Evolutionary conservation across 2,113 vertebrate species (phyloP).

Genomic region (Pycnonotus jocosus): DNA sequence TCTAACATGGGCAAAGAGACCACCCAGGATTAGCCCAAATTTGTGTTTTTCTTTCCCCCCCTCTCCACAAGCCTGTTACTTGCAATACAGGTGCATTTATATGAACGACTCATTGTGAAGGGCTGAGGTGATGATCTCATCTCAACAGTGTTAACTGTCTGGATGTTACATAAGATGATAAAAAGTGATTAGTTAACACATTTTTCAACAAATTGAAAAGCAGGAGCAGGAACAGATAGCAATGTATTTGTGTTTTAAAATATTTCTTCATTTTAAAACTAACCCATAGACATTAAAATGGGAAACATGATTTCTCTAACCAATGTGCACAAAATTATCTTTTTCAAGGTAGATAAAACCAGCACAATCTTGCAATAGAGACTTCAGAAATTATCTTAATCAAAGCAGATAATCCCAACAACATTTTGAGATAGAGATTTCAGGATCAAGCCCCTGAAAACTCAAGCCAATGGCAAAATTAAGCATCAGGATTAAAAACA

Average conservation of each 20-base stretch:
- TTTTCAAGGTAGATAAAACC: not conserved
- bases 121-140: not conserved
- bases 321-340: not conserved
- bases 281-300: not conserved
- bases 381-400: not conserved
- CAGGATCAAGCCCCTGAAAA: not conserved
- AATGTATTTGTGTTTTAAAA: not conserved
- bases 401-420: not conserved
- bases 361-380: not conserved
- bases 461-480: not conserved
- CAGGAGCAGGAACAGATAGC: not conserved
- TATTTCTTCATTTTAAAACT: not conserved
- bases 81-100: conserved; percentile 59
- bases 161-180: not conserved
- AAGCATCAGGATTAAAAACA: not conserved
- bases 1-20: conserved; percentile 60
- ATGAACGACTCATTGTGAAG: conserved; percentile 44
- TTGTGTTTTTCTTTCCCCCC: not conserved
- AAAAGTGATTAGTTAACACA: not conserved
- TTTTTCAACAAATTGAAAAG: not conserved
- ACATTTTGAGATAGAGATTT: not conserved
- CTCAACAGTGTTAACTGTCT: not conserved
- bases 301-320: not conserved
- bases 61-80: conserved; percentile 6
- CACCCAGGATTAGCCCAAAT: conserved; percentile 63